These are phyloP conservation scores for Diuraphis noxia DNA, from an alignment of 1,140 invertebrate genomes.

Conservation along the genomic window DNA sequence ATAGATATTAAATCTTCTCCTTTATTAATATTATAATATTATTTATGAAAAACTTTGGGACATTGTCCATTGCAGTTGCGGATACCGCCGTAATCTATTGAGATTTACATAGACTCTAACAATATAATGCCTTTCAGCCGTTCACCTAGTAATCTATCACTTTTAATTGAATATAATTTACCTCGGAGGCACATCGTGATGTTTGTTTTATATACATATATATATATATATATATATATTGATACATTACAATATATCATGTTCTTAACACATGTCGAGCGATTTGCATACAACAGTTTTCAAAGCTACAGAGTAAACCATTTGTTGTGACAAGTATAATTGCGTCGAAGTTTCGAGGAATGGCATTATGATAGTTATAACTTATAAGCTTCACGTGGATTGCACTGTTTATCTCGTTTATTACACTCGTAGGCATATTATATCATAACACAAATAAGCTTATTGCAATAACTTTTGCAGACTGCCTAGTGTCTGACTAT, in stretches of 20 bases:
- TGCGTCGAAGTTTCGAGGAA: not conserved
- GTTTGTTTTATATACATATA: not conserved
- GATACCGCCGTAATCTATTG: not conserved
- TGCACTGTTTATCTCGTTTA: not conserved
- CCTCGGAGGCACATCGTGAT: not conserved
- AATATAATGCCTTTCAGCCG: not conserved
- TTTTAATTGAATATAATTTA: not conserved
- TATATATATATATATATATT: not conserved
- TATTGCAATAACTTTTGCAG: not conserved
- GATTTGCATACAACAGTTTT: not conserved
- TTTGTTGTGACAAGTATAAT: not conserved
- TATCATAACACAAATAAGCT: not conserved
- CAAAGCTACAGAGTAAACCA: not conserved
- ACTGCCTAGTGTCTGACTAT: not conserved
- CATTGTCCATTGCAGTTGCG: not conserved
- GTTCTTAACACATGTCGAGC: not conserved
- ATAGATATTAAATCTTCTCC: not conserved
- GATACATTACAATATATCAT: not conserved
- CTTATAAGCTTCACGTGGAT: not conserved
- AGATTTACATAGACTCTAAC: not conserved
- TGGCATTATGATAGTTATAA: not conserved
- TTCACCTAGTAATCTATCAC: not conserved
- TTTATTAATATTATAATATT: not conserved
- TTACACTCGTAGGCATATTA: not conserved
- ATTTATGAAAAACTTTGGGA: not conserved